phyloP scores from a whole-genome alignment of 1,140 invertebrate genomes.

The Anthonomus grandis region DNA sequence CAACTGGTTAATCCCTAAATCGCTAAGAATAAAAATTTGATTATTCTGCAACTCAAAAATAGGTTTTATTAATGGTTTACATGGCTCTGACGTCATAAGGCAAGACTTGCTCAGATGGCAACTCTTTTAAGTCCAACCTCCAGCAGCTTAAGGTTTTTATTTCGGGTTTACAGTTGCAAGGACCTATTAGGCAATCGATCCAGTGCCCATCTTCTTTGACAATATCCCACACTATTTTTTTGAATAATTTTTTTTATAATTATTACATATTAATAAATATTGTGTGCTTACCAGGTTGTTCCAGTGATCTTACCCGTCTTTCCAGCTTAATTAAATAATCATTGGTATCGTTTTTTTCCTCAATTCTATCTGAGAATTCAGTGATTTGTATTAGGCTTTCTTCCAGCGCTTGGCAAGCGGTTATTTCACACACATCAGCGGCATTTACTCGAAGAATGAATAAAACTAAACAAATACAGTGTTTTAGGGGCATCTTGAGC shows the following conservation, averaged over 20 bases:
- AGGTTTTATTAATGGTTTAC: constrained; percentile 49
- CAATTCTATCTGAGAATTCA: constrained; percentile 34
- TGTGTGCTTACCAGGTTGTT: constrained; percentile 64
- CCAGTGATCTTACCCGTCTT: constrained; percentile 65
- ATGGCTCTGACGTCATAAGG: constrained; percentile 66
- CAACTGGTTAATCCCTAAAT: constrained; percentile 62
- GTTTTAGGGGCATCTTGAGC: too few species aligned
- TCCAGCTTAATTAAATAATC: constrained; percentile 53
- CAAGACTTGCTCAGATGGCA: constrained; percentile 65
- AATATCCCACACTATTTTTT: constrained; percentile 62
- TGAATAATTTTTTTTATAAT: too few species aligned
- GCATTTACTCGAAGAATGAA: too few species aligned
- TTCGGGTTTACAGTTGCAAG: constrained; percentile 65
- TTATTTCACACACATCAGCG: constrained; percentile 37
- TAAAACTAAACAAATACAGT: too few species aligned
- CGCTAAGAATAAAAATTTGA: constrained; percentile 4
- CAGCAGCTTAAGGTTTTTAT: constrained; percentile 68
- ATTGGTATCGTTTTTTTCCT: constrained; percentile 30
- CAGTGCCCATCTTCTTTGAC: constrained; percentile 59
- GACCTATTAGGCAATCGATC: constrained; percentile 67
- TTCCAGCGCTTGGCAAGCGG: constrained; percentile 34
- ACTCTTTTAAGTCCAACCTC: constrained; percentile 59
- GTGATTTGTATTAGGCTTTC: constrained; percentile 32
- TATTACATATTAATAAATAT: too few species aligned
- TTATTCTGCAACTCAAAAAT: neutral